Evolutionary conservation across 2,888 invertebrate species (phyloP).

Genomic region (Rhopalosiphum nymphaeae): DNA sequence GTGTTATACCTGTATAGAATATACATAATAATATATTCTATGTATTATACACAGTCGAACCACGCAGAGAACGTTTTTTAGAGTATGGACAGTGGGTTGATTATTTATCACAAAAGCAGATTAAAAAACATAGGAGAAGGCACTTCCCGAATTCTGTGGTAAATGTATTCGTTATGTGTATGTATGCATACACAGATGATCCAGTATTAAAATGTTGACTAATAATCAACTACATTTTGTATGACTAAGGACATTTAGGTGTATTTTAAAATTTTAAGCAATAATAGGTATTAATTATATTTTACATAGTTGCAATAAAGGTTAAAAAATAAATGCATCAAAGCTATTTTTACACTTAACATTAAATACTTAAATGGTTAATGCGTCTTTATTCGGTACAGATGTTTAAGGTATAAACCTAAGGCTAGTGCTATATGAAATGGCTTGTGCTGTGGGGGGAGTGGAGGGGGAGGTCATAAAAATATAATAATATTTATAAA

Average conservation of each 20-base stretch:
- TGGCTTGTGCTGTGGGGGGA: no score
- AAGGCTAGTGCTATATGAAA: not conserved
- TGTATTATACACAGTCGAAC: not conserved
- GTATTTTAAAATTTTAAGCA: not conserved
- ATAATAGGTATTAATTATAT: not conserved
- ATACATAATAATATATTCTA: not conserved
- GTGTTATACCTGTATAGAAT: not conserved
- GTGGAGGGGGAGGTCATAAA: not conserved
- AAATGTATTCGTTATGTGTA: not conserved
- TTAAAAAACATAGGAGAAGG: not conserved
- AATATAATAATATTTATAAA: not conserved
- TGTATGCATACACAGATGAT: not conserved
- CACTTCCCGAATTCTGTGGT: not conserved
- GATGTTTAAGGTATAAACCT: not conserved
- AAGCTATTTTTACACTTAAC: not conserved
- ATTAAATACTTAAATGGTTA: not conserved
- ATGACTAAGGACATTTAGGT: not conserved
- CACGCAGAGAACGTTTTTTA: not conserved
- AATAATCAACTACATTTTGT: not conserved
- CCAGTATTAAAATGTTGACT: no score
- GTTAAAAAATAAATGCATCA: no score
- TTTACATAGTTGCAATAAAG: no score
- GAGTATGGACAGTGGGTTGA: not conserved
- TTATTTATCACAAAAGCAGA: not conserved
- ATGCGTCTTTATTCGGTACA: not conserved